Percentiles rank a stretch among this genome's conserved stretches.
Conservation (phyloP, 2,888 invertebrate genomes). For the Drosophila siamana region DNA sequence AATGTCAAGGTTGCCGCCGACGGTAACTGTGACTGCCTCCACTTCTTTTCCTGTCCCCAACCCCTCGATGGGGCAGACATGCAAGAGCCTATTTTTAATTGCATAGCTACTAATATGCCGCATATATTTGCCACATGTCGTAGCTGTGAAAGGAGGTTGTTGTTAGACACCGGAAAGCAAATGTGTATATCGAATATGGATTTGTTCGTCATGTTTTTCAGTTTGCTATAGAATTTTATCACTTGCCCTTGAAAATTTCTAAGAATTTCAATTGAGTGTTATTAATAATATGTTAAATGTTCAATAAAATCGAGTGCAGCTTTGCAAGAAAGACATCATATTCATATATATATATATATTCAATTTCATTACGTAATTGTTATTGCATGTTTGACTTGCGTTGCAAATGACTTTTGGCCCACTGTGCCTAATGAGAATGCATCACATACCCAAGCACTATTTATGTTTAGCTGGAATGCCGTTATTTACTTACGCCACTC, state of each 20-base stretch:
- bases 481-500: constrained; percentile 17
- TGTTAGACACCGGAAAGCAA: too few relatives aligned
- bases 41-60: neutral
- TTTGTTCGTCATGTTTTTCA: too few relatives aligned
- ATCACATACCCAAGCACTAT: neutral
- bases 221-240: too few relatives aligned
- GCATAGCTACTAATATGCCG: constrained; percentile 6
- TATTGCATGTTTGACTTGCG: too few relatives aligned
- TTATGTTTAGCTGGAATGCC: constrained; percentile 18
- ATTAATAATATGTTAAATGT: too few relatives aligned
- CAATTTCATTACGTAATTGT: too few relatives aligned
- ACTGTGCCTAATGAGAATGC: constrained; percentile 15
- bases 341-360: too few relatives aligned
- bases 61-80: neutral
- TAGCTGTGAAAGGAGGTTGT: neutral
- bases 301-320: too few relatives aligned
- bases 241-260: too few relatives aligned
- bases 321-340: too few relatives aligned
- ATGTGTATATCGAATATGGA: too few relatives aligned
- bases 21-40: neutral
- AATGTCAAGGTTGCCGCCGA: constrained; percentile 42
- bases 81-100: constrained; percentile 15
- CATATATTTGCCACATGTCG: neutral
- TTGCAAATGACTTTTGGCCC: neutral
- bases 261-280: too few relatives aligned